Base-by-base conservation (phyloP, 2,888 invertebrate genomes). In the Pilophorus perplexus region DNA sequence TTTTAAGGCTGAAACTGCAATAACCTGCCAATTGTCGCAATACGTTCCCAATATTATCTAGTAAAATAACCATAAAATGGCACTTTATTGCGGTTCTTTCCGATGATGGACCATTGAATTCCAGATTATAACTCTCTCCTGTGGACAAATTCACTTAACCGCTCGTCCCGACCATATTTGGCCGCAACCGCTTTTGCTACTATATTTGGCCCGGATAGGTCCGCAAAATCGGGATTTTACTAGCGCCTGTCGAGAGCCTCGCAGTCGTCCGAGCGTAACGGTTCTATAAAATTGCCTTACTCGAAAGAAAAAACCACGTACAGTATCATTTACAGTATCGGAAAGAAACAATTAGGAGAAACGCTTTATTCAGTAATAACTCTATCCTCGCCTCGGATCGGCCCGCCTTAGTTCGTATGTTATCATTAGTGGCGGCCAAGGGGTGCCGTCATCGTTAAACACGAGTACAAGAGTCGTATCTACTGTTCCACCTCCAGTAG, bases 401-500 rank as follows among this genome's bases (percentile, higher is more conserved):
- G 46, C 46, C 46, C 23, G 46, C 46, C 46, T 46, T 14, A 46
- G 22, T 22, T 25, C 46, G 22, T 46, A 25, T 23, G 46, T 46
- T 46, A 46, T 46, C 46, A 46, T 46, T 46, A 22, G 46, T 12
- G n/a, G 23, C 2, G n/a, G 22, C 46, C 23, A 25, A 46, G 46
- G 46, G 46, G 52, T 28, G 28, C 52, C 27, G 52, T 28, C 52
- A 52, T 52, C 52, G 52, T 46, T 46, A 46, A 46, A 46, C 46
- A 46, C 52, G 52, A 12, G 23, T 46, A 46, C 46, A 46, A 46
- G 46, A 23, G 46, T 25, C 23, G 46, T 46, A 46, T 46, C 46
- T 46, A 46, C 46, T 25, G 46, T 46, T 46, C 25, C 25, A 46
- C 46, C 25, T 46, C 52, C 52, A 52, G 52, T 52, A 52, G 52